These are phyloP conservation scores for Nemotelus nigrinus DNA, from an alignment of 2,888 invertebrate species.

Conservation along the genomic window DNA sequence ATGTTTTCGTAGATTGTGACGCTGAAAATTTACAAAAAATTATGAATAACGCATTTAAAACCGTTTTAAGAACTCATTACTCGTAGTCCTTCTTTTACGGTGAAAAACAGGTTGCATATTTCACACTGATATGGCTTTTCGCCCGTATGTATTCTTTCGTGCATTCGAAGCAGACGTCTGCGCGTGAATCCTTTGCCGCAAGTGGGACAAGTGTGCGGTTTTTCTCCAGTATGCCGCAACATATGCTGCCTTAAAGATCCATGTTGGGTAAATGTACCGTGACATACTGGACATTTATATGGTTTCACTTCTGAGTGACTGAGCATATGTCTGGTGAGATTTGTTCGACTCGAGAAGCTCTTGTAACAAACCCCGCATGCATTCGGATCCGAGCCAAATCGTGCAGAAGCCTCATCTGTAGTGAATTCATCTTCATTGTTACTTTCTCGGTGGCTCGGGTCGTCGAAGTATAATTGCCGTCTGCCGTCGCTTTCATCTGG, in stretches of 20 bases:
- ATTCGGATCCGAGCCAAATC: background rate
- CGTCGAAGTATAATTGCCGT: background rate
- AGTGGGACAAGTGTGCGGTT: slow-evolving; percentile 40
- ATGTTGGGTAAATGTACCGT: slow-evolving; percentile 43
- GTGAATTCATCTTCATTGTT: background rate
- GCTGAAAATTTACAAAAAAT: slow-evolving; percentile 10
- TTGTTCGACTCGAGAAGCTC: slow-evolving; percentile 44
- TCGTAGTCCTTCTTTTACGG: slow-evolving; percentile 37
- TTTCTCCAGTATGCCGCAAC: slow-evolving; percentile 47
- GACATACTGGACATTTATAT: slow-evolving; percentile 46
- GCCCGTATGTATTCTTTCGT: slow-evolving; percentile 41
- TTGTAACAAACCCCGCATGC: slow-evolving; percentile 44
- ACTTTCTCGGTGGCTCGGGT: background rate
- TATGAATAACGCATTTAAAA: background rate
- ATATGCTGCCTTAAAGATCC: slow-evolving; percentile 46
- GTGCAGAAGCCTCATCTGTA: background rate
- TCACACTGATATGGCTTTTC: slow-evolving; percentile 44
- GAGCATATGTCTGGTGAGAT: slow-evolving; percentile 46
- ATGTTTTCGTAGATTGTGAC: slow-evolving; percentile 31
- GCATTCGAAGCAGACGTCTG: slow-evolving; percentile 38
- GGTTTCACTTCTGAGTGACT: slow-evolving; percentile 43
- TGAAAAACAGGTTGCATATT: slow-evolving; percentile 40
- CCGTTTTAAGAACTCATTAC: background rate
- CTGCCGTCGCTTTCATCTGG: background rate
- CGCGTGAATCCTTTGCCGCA: slow-evolving; percentile 45